Evolutionary conservation across 2,113 vertebrate species (phyloP), one percentile per base, ranked within the genome.

Genomic region (Podilymbus podiceps): DNA sequence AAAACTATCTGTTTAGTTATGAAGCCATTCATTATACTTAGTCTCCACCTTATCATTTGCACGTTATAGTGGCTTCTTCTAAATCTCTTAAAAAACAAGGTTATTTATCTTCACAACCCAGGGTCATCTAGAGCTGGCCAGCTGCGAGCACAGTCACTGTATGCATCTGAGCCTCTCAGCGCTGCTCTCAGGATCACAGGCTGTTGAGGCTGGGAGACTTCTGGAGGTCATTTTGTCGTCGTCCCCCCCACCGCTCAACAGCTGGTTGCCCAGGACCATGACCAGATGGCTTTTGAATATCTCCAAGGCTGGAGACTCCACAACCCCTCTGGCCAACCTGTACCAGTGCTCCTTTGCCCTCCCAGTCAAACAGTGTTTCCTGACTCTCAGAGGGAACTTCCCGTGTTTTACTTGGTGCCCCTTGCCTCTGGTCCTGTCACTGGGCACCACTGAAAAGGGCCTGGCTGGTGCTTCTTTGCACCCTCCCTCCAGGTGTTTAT

Each of bases 321-420:
- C 10, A 35, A 5, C 19, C 5, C 49, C 53, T 50, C 28, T n/a
- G 31, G 24, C 13, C 27, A 68, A 3, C 30, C 21, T 40, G 6
- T 5, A 4, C 0, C 1, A 17, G 15, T 35, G 22, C 12, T 69
- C 4, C 4, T 31, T 47, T 9, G 31, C 6, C 8, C 16, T 67
- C 28, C 27, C 0, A 0, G 22, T 33, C 24, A 60, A 78, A 56
- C 74, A 71, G 10, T 25, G 15, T 50, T 59, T 91, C 35, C 1
- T 4, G 8, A 4, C 25, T 10, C 63, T 80, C 44, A 53, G 56
- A 6, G 12, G 23, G 49, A 82, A 14, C 18, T 6, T 33, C 8
- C 6, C 22, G 30, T 87, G 9, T 16, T 31, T 89, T 35, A 28
- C 2, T 44, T 50, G 22, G 9, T n/a, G 22, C 11, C 25, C 11